Evolutionary conservation across 1,140 invertebrate genomes (phyloP), one percentile per base, ranked within the genome.

Genomic region (Atta texana): DNA sequence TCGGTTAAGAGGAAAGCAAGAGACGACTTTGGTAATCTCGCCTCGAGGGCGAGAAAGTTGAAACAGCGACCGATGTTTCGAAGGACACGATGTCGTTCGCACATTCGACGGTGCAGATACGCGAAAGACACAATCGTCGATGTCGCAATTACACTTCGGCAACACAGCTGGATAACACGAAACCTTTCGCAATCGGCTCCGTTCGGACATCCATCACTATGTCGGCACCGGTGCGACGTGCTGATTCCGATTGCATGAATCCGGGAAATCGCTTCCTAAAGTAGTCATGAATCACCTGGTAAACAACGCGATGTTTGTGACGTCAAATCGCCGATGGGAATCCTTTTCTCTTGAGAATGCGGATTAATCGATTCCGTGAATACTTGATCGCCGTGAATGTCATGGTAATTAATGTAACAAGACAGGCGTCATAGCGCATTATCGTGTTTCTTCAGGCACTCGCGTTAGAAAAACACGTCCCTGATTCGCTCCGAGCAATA

Each of bases 31-130:
- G 69, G 16, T 74, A 51, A 63, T 61, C 21, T 71, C 24, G 80
- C 69, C 80, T 74, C 69, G 80, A 84, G 78, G 64, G 80, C 80
- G 55, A 84, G 80, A 84, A 74, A 84, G 80, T 69, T 24, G 31
- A 64, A 68, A n/a, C 16, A 44, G 16, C 64, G 76, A 51, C 18
- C 6, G 53, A 82, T 31, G 16, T 14, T 4, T 61, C 80, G 80
- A 84, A 71, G 77, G 77, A 80, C 77, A 34, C 74, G n/a, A 44
- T 14, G 57, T 7, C 21, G 14, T 16, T 63, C 63, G 28, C 49
- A 21, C 28, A 24, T 57, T 69, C 64, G 63, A 69, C 4, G 63
- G 44, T 57, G 18, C 18, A 66, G 63, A 34, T 39, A 53, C 16
- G 31, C 34, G 66, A 82, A 74, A 68, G 80, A 82, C 80, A n/a